Evolutionary conservation across 2,888 invertebrate genomes (phyloP), one percentile per base, ranked within the genome.

Genomic region (Cantharis lateralis): DNA sequence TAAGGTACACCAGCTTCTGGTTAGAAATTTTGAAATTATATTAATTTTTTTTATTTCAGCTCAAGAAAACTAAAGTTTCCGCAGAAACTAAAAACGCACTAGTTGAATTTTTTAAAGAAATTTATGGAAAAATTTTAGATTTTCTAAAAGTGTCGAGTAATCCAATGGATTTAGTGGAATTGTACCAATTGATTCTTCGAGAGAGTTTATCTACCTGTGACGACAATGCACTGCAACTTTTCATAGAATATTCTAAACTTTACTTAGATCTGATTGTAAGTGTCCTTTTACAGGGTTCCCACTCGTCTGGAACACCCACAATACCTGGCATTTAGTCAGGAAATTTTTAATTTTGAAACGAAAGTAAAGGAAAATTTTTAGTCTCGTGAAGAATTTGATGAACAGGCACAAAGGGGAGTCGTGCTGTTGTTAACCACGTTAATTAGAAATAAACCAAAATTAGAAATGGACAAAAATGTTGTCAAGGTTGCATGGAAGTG

Each of bases 401-500:
- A 20, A 18, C 10, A 66, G n/a, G n/a, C 13, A 20, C 64, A 66
- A 24, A 68, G 66, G 68, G 84, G 84, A 11, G 78, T 78, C 77
- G 78, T 85, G 26, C 70, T 82, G 13, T 79, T 88, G 62, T 85
- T 87, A 74, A 82, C 80, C 16, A 84, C 85, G 10, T 77, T 87
- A 71, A 79, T 88, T 64, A 81, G 84, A 68, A 83, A 87, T 74
- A 86, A 85, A 80, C 72, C 82, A 4, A 80, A 83, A 80, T 72
- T 83, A 3, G 79, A 82, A 73, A 64, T 84, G 9, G 75, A 81
- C 11, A 82, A 83, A 28, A 82, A 84, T 75, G 80, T 85, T 16
- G 80, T 84, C n/a, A 72, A 84, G 48, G 81, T 83, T 75, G 78
- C 82, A 18, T 85, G 85, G 84, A 81, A 81, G 64, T 79, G 83